Conservation (phyloP, 23 tunicate species). For the Halocynthia roretzi region DNA sequence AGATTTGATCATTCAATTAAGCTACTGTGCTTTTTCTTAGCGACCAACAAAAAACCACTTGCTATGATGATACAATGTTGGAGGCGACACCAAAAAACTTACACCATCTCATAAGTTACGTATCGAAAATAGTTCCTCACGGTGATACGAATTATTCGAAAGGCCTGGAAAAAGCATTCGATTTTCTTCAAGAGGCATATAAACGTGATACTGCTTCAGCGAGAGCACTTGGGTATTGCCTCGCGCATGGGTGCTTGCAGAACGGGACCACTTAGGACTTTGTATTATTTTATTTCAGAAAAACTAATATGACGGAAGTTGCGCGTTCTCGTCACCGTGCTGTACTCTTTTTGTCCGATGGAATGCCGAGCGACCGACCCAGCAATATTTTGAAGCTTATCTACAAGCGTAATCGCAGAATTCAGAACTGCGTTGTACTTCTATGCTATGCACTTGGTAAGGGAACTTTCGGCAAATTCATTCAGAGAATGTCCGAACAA, state of each 20-base stretch:
- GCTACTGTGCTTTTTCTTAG: no score
- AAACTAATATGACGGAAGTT: conserved; percentile 5
- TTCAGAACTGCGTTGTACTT: conserved; percentile 64
- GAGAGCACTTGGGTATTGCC: background rate
- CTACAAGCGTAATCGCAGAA: conserved; percentile 32
- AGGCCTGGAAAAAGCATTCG: conserved; percentile 58
- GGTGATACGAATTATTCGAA: conserved; percentile 67
- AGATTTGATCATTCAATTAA: no score
- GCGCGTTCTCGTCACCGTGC: conserved; percentile 62
- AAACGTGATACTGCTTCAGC: conserved; percentile 23
- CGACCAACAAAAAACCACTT: background rate
- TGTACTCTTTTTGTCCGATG: conserved; percentile 79
- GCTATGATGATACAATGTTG: conserved; percentile 50
- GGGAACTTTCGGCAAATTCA: conserved; percentile 62
- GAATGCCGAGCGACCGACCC: conserved; percentile 75
- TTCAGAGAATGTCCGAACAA: conserved; percentile 64
- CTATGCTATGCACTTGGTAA: conserved; percentile 80
- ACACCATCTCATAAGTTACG: conserved; percentile 28
- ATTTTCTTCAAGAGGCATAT: conserved; percentile 47
- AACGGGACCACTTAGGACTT: background rate
- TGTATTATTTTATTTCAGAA: conserved; percentile 9
- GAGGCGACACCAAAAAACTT: conserved; percentile 67
- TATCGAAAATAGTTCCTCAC: conserved; percentile 32
- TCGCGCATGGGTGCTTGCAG: background rate
- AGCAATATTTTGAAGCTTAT: conserved; percentile 42